Evolutionary conservation across 2,888 invertebrate species (phyloP), one percentile per base, ranked within the genome.

Genomic region (Chrysodeixis includens): DNA sequence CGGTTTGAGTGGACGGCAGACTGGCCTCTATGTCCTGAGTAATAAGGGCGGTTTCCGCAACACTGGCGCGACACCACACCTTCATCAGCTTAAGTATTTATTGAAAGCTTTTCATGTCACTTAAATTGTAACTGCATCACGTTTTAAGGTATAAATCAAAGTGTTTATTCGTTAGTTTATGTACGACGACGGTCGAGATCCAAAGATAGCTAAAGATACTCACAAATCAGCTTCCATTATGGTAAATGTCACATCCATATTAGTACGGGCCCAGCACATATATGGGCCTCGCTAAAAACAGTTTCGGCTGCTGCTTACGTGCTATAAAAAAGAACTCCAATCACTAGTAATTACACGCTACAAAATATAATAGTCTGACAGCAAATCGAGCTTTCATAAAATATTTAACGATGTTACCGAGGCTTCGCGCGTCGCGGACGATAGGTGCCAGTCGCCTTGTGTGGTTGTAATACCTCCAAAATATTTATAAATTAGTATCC

Each of bases 1-100:
- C 92, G 88, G 94, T 94, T 88, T 94, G 94, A 92, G 88, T 91
- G 94, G 92, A 82, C 79, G 89, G 88, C 89, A 89, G 67, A 86
- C 91, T 93, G 92, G 92, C 85, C 62, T 76, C 73, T 81, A 84
- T 75, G 68, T 65, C 62, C 75, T 7, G 0, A 7, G n/a, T 16
- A 59, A 56, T 71, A 74, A 62, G 30, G 40, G 5, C 53, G 14
- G 62, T 35, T 65, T 35, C 9, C 46, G 56, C 58, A 60, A 56
- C 30, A 61, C 55, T 56, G 55, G 30, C 66, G 35, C 58, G 18
- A 35, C n/a, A 52, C 14, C 70, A 64, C 49, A 22, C 51, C 14
- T 26, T 26, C 30, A 64, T 57, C 26, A 6, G 61, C 52, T 62
- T 67, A 66, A 69, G 60, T 72, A 70, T 66, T 75, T 75, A 40